These are phyloP conservation scores for Steromphala cineraria DNA, from an alignment of 2,888 invertebrate species.

Conservation along the genomic window DNA sequence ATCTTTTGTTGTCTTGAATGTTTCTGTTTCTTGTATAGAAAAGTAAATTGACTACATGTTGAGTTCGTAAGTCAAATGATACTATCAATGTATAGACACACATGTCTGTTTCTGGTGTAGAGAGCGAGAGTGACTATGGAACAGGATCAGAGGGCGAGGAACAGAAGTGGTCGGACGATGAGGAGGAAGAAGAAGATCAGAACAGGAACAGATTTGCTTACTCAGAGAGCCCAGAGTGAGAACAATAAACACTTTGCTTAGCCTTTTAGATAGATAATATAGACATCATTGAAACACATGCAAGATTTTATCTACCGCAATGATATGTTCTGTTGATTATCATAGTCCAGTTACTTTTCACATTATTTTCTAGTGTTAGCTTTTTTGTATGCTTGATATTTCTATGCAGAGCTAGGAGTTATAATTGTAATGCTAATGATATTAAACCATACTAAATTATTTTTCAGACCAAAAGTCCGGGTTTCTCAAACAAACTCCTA, in stretches of 20 bases:
- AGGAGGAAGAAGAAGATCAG: conserved; percentile 34
- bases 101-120: neutral
- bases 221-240: conserved; percentile 19
- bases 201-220: conserved; percentile 37
- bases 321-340: too few species aligned
- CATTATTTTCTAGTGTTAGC: too few species aligned
- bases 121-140: conserved; percentile 24
- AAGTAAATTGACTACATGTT: too few species aligned
- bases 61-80: too few species aligned
- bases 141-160: conserved; percentile 32
- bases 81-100: neutral
- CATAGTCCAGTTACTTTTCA: too few species aligned
- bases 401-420: too few species aligned
- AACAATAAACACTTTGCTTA: too few species aligned
- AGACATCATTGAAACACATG: too few species aligned
- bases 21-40: too few species aligned
- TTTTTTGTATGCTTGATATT: too few species aligned
- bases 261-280: too few species aligned
- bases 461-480: neutral
- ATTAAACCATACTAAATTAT: neutral
- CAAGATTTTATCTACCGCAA: too few species aligned
- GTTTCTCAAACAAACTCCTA: conserved; percentile 36
- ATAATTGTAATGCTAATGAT: neutral
- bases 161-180: conserved; percentile 34
- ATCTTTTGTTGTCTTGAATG: neutral